These are phyloP conservation scores for Acleris cristana DNA, from an alignment of 2,888 invertebrate genomes.

Conservation along the genomic window DNA sequence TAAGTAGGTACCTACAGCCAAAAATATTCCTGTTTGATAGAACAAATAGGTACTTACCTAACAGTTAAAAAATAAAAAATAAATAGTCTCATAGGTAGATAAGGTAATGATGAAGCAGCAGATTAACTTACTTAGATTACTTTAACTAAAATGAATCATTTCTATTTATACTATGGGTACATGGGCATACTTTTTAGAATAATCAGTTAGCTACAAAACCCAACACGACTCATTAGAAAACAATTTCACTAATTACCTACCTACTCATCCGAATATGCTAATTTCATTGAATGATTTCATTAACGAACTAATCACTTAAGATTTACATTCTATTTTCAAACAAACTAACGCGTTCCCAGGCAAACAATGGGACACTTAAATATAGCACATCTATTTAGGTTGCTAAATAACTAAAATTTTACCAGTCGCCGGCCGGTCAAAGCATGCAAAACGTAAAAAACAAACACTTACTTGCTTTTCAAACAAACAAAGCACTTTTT, in stretches of 20 bases:
- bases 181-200: no score
- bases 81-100: no score
- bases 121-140: no score
- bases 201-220: background rate
- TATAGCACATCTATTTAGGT: slow-evolving; percentile 48
- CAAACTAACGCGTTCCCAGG: slow-evolving; percentile 13
- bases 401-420: slow-evolving; percentile 62
- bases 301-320: background rate
- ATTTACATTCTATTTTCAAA: background rate
- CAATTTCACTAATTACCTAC: background rate
- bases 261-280: background rate
- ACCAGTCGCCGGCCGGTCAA: slow-evolving; percentile 53
- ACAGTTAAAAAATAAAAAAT: no score
- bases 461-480: slow-evolving; percentile 73
- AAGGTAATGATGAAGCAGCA: no score
- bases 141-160: no score
- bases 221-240: background rate
- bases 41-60: no score
- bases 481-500: slow-evolving; percentile 62
- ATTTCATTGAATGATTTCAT: background rate
- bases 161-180: no score
- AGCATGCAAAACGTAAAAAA: slow-evolving; percentile 64
- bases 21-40: no score
- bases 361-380: slow-evolving; percentile 26
- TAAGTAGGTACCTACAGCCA: no score